Evolutionary conservation across 2,113 vertebrate genomes (phyloP).

Genomic region (Lagenorhynchus albirostris): DNA sequence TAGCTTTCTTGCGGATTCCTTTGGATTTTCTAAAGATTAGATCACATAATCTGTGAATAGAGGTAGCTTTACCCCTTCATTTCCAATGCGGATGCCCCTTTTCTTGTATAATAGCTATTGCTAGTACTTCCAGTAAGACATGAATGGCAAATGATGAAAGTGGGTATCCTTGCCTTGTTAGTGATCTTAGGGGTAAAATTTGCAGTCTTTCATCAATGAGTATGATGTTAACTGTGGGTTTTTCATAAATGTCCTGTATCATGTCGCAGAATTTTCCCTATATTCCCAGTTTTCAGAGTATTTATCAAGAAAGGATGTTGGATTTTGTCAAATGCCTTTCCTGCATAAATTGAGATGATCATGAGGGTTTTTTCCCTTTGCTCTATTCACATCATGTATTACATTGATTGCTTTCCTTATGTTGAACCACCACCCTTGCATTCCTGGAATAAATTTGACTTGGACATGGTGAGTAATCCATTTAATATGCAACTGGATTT

Average conservation of each 20-base stretch:
- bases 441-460: background rate
- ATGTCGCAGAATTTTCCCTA: background rate
- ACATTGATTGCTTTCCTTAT: background rate
- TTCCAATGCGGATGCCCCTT: background rate
- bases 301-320: background rate
- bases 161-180: background rate
- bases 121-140: background rate
- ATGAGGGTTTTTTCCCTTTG: background rate
- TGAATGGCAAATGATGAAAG: background rate
- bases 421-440: background rate
- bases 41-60: background rate
- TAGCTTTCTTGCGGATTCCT: background rate
- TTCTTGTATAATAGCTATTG: background rate
- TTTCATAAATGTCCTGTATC: background rate
- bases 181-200: background rate
- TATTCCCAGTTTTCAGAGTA: background rate
- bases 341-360: background rate
- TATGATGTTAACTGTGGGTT: background rate
- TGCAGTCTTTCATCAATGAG: background rate
- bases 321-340: background rate
- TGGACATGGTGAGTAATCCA: background rate
- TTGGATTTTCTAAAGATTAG: background rate
- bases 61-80: background rate
- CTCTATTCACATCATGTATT: background rate
- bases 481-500: background rate